Percentiles rank a stretch among this genome's conserved stretches.
These are phyloP conservation scores for Chrysolina haemoptera DNA, from an alignment of 2,888 invertebrate species.

Conservation along the genomic window DNA sequence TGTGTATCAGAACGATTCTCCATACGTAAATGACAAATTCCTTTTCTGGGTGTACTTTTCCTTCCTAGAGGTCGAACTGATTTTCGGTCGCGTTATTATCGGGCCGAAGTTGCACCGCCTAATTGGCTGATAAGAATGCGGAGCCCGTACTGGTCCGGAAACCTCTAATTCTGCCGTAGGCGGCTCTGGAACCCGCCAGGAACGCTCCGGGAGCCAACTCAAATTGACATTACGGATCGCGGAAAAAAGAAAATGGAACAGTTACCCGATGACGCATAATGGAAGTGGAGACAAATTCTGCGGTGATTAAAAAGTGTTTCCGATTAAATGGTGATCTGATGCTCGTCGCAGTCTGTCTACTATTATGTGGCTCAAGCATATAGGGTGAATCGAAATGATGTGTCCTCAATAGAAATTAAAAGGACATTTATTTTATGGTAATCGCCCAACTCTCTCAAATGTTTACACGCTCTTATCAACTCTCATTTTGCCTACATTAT, in stretches of 20 bases:
- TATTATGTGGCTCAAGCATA: neutral
- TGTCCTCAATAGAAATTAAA: neutral
- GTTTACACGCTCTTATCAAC: too few species aligned
- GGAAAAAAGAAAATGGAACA: constrained; percentile 27
- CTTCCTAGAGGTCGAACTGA: constrained; percentile 53
- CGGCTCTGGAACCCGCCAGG: constrained; percentile 37
- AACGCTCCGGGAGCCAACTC: constrained; percentile 31
- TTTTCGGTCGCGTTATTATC: constrained; percentile 59
- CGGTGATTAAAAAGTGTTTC: neutral
- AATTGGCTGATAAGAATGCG: constrained; percentile 68
- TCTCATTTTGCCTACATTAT: too few species aligned
- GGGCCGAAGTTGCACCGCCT: constrained; percentile 62
- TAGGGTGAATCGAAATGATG: neutral
- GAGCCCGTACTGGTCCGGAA: constrained; percentile 55
- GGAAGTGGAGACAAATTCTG: constrained; percentile 6
- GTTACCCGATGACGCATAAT: constrained; percentile 5
- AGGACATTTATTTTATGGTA: neutral
- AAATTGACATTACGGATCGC: constrained; percentile 36
- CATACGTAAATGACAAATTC: neutral
- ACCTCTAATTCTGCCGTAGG: constrained; percentile 40
- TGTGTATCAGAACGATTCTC: neutral
- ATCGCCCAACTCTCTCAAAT: too few species aligned
- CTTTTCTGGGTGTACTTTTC: constrained; percentile 42
- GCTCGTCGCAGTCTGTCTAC: too few species aligned
- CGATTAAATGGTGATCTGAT: neutral